Base-by-base conservation (phyloP, 2,113 vertebrate genomes). In the Pao palembangensis region DNA sequence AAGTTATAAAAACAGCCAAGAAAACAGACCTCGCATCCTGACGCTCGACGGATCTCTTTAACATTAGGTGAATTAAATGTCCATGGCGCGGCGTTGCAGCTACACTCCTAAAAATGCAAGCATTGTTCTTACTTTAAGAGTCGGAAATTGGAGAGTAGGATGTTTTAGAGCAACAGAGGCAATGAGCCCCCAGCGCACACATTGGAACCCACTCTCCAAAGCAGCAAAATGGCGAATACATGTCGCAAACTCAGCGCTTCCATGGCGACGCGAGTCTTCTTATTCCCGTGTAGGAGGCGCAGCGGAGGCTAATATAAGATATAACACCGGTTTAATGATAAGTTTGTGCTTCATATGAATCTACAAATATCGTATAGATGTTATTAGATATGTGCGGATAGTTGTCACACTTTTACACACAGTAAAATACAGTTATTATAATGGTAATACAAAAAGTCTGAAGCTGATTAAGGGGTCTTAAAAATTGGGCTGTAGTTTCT, bases 141-240 rank as follows among this genome's bases (percentile, higher is more conserved):
- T 7, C 6, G 51, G 21, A 51, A 21, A 41, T 28, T 48, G 64
- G 62, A 62, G 73, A 55, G 83, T 51, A 58, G 53, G 57, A 60
- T 75, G 60, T 81, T 79, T 70, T 62, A 52, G 44, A 73, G 81
- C 83, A 75, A 54, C 67, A 16, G 63, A 55, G 75, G 73, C 74
- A 69, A 59, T 34, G 70, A 75, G 68, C 75, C 71, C 73, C 34
- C 34, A 38, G 19, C 62, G 50, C 74, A 56, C 63, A 54, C 65
- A 63, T 64, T 56, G 31, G 25, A 34, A 67, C 8, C 63, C 69
- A 74, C 74, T 73, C 81, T 74, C 47, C 52, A 49, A 79, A 53
- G 79, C 71, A 76, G 75, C 87, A 92, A 93, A 93, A 93, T 92
- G 91, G 91, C 91, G 90, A 78, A 85, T 81, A 69, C 71, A 78